Conservation (phyloP, 2,888 invertebrate genomes). For the Norana najaformis region DNA sequence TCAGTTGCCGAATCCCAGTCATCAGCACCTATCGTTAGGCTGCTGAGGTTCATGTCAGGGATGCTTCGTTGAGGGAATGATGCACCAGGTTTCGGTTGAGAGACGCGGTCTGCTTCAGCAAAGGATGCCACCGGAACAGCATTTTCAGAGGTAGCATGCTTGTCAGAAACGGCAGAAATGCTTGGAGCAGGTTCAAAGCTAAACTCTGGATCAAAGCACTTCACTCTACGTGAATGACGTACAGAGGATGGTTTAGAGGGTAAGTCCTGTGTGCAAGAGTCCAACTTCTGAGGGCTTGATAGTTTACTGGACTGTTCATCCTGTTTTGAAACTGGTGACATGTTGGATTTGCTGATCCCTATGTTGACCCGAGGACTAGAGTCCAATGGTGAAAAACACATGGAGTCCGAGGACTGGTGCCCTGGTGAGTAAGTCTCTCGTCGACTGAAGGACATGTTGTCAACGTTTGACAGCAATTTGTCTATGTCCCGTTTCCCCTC, state of each 20-base stretch:
- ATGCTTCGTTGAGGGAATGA: neutral
- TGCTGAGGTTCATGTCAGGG: neutral
- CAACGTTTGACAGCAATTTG: neutral
- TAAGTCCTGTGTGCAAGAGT: neutral
- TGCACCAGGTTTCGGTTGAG: neutral
- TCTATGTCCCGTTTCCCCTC: neutral
- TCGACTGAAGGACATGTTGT: conserved; percentile 8
- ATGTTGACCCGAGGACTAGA: neutral
- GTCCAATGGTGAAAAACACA: neutral
- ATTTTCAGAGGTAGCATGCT: neutral
- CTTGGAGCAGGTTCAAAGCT: neutral
- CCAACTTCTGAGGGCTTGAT: neutral
- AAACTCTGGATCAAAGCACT: neutral
- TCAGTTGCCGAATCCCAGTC: neutral
- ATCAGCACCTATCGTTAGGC: neutral
- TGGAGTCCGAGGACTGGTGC: neutral
- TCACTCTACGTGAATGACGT: neutral
- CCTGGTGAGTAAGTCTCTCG: neutral
- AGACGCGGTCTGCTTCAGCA: neutral
- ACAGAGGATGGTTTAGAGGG: neutral
- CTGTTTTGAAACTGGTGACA: neutral
- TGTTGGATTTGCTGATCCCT: neutral
- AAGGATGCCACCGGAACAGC: neutral
- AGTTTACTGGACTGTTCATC: neutral
- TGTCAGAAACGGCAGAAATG: neutral